Percentiles rank a stretch among this genome's conserved stretches.
Conservation (phyloP, 2,797 vertebrate species). For the Microctenopoma stevenorrisi region DNA sequence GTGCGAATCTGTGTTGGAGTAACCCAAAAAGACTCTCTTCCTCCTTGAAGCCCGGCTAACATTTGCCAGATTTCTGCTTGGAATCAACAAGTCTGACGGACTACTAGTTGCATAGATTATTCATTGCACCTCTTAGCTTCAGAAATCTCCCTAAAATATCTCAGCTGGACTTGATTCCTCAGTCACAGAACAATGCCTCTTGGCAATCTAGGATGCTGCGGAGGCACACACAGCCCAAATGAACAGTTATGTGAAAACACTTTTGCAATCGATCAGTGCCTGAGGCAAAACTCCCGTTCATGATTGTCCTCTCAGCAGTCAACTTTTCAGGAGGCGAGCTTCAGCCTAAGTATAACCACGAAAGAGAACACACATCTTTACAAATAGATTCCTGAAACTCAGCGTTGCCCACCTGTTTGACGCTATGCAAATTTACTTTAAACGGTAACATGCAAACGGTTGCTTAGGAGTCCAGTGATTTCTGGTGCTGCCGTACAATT, state of each 20-base stretch:
- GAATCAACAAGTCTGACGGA: slow-evolving; percentile 68
- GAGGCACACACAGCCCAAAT: slow-evolving; percentile 69
- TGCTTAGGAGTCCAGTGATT: slow-evolving; percentile 5
- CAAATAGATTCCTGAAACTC: slow-evolving; percentile 54
- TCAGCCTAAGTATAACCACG: slow-evolving; percentile 64
- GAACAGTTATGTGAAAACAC: slow-evolving; percentile 79
- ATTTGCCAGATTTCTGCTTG: slow-evolving; percentile 65
- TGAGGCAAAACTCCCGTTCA: slow-evolving; percentile 79
- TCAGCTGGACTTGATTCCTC: slow-evolving; percentile 70
- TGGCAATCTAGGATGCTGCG: slow-evolving; percentile 67
- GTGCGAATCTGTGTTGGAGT: slow-evolving; percentile 33
- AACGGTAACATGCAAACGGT: slow-evolving; percentile 9
- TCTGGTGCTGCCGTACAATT: slow-evolving; percentile 4
- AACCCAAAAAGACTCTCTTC: slow-evolving; percentile 30
- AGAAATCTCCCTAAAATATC: slow-evolving; percentile 72
- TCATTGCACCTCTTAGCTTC: slow-evolving; percentile 49
- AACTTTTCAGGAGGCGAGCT: slow-evolving; percentile 68
- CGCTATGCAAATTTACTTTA: slow-evolving; percentile 52
- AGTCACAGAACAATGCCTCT: slow-evolving; percentile 73
- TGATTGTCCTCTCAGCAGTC: slow-evolving; percentile 77
- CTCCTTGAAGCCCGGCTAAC: slow-evolving; percentile 48
- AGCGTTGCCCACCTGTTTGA: slow-evolving; percentile 54
- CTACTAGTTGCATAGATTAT: slow-evolving; percentile 40
- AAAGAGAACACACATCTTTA: slow-evolving; percentile 70
- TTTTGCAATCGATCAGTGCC: slow-evolving; percentile 78